Conservation (phyloP, 2,113 vertebrate species). For the Podilymbus podiceps region DNA sequence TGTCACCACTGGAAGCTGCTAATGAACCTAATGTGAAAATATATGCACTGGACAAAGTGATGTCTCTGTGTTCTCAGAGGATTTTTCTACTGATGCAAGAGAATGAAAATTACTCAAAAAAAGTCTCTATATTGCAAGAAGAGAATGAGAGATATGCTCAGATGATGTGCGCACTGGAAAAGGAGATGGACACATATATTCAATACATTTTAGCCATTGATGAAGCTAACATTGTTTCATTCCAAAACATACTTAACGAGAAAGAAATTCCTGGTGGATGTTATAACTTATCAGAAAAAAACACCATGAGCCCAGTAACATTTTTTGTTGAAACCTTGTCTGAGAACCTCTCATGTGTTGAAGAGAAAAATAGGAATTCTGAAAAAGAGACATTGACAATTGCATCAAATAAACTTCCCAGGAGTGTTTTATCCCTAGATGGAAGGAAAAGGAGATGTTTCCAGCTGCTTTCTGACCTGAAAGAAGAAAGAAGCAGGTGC, state of each 20-base stretch:
- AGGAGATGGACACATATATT: neutral
- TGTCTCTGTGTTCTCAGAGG: conserved; percentile 62
- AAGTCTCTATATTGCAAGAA: neutral
- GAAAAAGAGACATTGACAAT: neutral
- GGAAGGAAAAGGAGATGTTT: neutral
- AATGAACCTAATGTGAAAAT: conserved; percentile 18
- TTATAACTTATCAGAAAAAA: neutral
- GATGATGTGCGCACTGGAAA: neutral
- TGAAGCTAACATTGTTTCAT: neutral
- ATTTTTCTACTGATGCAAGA: conserved; percentile 66
- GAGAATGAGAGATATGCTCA: neutral
- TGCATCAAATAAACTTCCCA: neutral
- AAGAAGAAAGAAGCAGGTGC: conserved; percentile 70
- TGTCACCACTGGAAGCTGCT: neutral
- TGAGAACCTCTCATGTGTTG: neutral
- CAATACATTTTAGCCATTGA: neutral
- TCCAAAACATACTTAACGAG: neutral
- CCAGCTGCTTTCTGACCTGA: conserved; percentile 57
- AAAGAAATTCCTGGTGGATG: neutral
- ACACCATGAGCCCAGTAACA: neutral
- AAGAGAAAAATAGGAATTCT: neutral
- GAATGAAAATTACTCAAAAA: neutral
- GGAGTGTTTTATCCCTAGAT: neutral
- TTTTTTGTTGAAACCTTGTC: neutral
- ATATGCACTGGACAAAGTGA: conserved; percentile 57